Evolutionary conservation across 2,888 invertebrate genomes (phyloP).

Genomic region (Caenorhabditis panamensis): DNA sequence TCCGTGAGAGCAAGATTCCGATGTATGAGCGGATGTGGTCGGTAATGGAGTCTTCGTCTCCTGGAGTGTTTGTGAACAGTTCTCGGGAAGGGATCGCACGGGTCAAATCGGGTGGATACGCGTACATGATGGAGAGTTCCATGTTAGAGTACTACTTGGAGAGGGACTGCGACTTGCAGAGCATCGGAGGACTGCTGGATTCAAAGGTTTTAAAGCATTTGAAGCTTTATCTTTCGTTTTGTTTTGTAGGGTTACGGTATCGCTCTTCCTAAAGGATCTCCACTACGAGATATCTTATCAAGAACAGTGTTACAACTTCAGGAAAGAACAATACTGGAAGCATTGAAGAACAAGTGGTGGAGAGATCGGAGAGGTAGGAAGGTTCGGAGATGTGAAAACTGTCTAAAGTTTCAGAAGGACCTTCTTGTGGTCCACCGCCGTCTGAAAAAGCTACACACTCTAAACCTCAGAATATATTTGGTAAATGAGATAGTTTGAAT

Average conservation of each 20-base stretch:
- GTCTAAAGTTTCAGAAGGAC: constrained; percentile 60
- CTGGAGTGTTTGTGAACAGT: constrained; percentile 87
- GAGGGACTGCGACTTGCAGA: constrained; percentile 81
- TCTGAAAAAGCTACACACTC: constrained; percentile 52
- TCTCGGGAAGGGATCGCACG: constrained; percentile 85
- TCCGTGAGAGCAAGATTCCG: constrained; percentile 91
- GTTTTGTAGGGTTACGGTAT: constrained; percentile 81
- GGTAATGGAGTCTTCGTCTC: constrained; percentile 91
- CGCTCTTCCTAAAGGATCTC: constrained; percentile 80
- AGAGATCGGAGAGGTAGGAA: constrained; percentile 66
- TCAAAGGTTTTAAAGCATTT: constrained; percentile 79
- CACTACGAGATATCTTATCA: constrained; percentile 77
- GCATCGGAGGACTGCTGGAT: constrained; percentile 83
- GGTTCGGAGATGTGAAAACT: neutral
- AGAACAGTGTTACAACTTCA: constrained; percentile 81
- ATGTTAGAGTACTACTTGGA: constrained; percentile 87
- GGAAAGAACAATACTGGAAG: constrained; percentile 79
- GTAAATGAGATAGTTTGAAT: too few species aligned
- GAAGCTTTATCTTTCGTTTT: too few species aligned
- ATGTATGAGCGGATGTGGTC: constrained; percentile 97
- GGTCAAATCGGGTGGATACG: constrained; percentile 81
- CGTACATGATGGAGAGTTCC: constrained; percentile 83
- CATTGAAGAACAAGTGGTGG: constrained; percentile 81
- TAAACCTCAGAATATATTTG: constrained; percentile 66
- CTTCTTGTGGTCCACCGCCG: constrained; percentile 62